Conservation (phyloP, 2,797 vertebrate species). For the Poeciliopsis turneri region DNA sequence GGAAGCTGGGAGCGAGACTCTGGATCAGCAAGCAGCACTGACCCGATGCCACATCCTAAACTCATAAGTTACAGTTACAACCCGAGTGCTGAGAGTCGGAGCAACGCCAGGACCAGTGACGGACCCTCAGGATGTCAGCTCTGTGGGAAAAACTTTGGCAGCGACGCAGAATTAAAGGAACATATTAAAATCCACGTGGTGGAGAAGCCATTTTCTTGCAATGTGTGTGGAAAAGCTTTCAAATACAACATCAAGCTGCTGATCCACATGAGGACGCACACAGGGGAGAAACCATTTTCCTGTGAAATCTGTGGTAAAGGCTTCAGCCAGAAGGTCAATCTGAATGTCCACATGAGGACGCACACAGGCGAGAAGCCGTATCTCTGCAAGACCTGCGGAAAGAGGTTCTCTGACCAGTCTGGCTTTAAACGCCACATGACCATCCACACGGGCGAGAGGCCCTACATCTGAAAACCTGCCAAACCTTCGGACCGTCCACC, state of each 20-base stretch:
- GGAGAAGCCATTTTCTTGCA: neutral
- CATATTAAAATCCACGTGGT: neutral
- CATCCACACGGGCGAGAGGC: constrained; percentile 1
- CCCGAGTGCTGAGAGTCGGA: neutral
- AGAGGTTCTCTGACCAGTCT: neutral
- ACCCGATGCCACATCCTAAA: neutral
- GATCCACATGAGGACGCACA: constrained; percentile 3
- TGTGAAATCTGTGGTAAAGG: constrained; percentile 1
- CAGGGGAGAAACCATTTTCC: neutral
- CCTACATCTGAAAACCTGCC: constrained; percentile 1
- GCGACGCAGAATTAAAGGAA: neutral
- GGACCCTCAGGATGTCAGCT: neutral
- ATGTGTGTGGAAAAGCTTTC: neutral
- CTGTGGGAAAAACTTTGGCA: neutral
- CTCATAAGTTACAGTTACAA: neutral
- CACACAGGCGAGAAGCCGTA: neutral
- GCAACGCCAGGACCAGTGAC: neutral
- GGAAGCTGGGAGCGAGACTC: neutral
- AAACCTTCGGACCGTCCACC: no score
- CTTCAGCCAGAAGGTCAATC: constrained; percentile 4
- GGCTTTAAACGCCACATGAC: constrained; percentile 1
- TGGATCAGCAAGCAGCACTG: neutral
- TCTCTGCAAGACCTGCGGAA: constrained; percentile 1
- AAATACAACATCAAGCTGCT: constrained; percentile 1
- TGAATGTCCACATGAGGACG: constrained; percentile 1